Percentiles rank a stretch among this genome's conserved stretches.
phyloP scores from a whole-genome alignment of 2,888 invertebrate species.

The Hedya salicella region DNA sequence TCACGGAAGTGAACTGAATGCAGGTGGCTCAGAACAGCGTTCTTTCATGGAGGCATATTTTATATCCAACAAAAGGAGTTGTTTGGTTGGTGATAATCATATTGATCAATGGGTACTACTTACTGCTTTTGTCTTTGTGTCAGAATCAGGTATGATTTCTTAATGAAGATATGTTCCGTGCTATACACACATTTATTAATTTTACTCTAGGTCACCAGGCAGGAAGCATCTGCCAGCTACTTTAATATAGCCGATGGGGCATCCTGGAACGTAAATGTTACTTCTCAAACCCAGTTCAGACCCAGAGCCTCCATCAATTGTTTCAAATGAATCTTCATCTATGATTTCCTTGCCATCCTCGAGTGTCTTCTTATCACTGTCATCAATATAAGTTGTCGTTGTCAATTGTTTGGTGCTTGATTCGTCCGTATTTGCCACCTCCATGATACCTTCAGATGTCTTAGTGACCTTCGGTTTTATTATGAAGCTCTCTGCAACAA shows the following conservation, averaged over 20 bases:
- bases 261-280: not conserved
- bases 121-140: no score
- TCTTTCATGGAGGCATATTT: no score
- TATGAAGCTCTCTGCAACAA: slow-evolving; percentile 29
- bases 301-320: not conserved
- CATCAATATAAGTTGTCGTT: slow-evolving; percentile 42
- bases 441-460: slow-evolving; percentile 4
- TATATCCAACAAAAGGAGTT: no score
- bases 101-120: no score
- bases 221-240: slow-evolving; percentile 13
- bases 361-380: slow-evolving; percentile 27
- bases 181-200: not conserved
- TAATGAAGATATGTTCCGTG: no score
- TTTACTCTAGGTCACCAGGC: slow-evolving; percentile 4
- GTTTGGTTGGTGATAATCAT: no score
- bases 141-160: no score
- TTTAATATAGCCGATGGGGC: slow-evolving; percentile 20
- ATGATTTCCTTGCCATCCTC: not conserved
- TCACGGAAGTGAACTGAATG: no score
- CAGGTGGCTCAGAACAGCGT: no score
- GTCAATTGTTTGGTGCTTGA: slow-evolving; percentile 22
- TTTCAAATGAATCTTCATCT: slow-evolving; percentile 5
- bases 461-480: slow-evolving; percentile 10
- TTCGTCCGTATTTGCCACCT: slow-evolving; percentile 3
- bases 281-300: slow-evolving; percentile 1